phyloP scores from a whole-genome alignment of 2,888 invertebrate species.

The Caenorhabditis wallacei region DNA sequence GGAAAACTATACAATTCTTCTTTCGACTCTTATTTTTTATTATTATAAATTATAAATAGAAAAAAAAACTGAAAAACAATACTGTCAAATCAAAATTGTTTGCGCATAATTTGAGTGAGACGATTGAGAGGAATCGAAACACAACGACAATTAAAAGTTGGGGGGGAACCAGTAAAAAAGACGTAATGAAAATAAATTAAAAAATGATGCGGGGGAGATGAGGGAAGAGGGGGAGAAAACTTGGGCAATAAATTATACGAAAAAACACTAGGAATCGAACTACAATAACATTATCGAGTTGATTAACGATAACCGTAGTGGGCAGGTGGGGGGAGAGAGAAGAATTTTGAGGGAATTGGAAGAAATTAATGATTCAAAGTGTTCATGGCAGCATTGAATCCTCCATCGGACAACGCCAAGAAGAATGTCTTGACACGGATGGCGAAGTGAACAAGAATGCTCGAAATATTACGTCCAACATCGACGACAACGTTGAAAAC shows the following conservation, averaged over 20 bases:
- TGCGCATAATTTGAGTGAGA: background rate
- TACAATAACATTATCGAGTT: slow-evolving; percentile 46
- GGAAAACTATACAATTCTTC: background rate
- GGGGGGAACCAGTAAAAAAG: slow-evolving; percentile 54
- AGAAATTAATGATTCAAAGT: slow-evolving; percentile 44
- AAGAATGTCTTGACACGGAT: slow-evolving; percentile 33
- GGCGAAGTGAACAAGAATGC: slow-evolving; percentile 3
- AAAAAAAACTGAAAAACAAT: too few relatives aligned
- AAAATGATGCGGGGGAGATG: background rate
- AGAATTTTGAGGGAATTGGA: background rate
- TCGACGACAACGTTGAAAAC: slow-evolving; percentile 61
- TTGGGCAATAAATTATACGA: background rate
- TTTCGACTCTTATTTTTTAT: background rate
- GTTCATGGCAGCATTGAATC: slow-evolving; percentile 58
- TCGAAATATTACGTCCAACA: slow-evolving; percentile 29
- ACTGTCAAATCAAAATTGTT: too few relatives aligned
- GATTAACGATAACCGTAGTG: slow-evolving; percentile 48
- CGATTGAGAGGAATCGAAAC: background rate
- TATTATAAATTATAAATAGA: too few relatives aligned
- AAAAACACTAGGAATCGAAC: background rate
- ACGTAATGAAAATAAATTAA: slow-evolving; percentile 65
- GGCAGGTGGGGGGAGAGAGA: slow-evolving; percentile 22
- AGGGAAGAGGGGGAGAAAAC: slow-evolving; percentile 4
- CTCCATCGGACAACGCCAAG: slow-evolving; percentile 32
- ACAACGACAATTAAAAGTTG: slow-evolving; percentile 10